Evolutionary conservation across 2,888 invertebrate genomes (phyloP).

Genomic region (Dryomyza anilis): DNA sequence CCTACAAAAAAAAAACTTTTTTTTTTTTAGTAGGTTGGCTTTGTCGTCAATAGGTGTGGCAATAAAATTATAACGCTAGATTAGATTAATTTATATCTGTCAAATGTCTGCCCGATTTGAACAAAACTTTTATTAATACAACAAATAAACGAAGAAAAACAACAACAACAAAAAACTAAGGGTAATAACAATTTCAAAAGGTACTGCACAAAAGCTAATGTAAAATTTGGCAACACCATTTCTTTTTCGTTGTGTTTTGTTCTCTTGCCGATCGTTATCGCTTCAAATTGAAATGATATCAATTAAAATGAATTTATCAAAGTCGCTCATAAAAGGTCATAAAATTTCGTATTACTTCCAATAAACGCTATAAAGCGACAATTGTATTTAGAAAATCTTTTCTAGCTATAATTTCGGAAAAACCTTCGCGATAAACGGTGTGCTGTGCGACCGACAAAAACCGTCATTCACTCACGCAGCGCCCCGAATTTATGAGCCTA

Average conservation of each 20-base stretch:
- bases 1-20: no score
- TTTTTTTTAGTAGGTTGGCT: not conserved
- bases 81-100: constrained; percentile 36
- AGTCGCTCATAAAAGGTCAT: constrained; percentile 46
- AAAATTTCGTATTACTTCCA: constrained; percentile 56
- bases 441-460: not conserved
- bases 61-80: constrained; percentile 45
- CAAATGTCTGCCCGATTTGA: not conserved
- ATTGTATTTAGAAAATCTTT: constrained; percentile 56
- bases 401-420: constrained; percentile 40
- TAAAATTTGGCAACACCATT: no score
- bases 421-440: constrained; percentile 24
- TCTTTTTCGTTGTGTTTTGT: constrained; percentile 41
- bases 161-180: not conserved
- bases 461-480: not conserved
- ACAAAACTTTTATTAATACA: no score
- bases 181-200: no score
- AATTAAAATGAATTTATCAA: constrained; percentile 28
- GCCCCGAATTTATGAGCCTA: not conserved
- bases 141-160: not conserved
- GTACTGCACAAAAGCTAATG: no score
- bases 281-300: constrained; percentile 32
- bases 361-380: constrained; percentile 56
- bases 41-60: constrained; percentile 44
- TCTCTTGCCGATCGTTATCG: constrained; percentile 40